phyloP scores from a whole-genome alignment of 1,140 invertebrate genomes.

The Leptopilina clavipes region DNA sequence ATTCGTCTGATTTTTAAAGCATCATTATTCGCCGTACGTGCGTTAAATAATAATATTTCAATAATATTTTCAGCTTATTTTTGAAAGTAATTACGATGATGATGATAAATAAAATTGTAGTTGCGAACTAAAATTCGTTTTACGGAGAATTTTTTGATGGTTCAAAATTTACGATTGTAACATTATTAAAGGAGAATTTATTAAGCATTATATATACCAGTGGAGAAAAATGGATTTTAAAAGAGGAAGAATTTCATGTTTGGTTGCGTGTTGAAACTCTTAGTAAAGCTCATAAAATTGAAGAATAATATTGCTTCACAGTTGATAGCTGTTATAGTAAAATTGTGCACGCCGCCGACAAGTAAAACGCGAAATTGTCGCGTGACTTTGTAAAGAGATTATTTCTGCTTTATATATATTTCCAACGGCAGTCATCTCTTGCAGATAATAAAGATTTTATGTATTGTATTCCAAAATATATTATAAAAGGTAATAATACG shows the following conservation, averaged over 20 bases:
- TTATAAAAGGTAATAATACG: slow-evolving; percentile 4
- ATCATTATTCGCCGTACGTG: too few species aligned
- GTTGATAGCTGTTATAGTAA: slow-evolving; percentile 29
- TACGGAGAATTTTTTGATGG: background rate
- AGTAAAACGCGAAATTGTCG: slow-evolving; percentile 4
- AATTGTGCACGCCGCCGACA: background rate
- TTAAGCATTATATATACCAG: background rate
- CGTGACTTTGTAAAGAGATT: slow-evolving; percentile 11
- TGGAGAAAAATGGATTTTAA: background rate
- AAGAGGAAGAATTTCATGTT: slow-evolving; percentile 7
- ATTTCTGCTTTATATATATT: background rate
- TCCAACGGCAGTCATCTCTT: background rate
- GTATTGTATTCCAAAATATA: background rate
- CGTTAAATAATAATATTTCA: too few species aligned
- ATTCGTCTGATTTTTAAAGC: too few species aligned
- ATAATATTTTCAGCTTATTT: too few species aligned
- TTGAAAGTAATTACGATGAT: too few species aligned
- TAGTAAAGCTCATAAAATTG: slow-evolving; percentile 7
- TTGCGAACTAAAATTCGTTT: too few species aligned
- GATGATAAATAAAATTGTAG: too few species aligned
- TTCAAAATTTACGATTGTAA: background rate
- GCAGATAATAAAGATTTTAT: slow-evolving; percentile 21
- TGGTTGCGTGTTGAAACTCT: slow-evolving; percentile 15
- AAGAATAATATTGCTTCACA: slow-evolving; percentile 9
- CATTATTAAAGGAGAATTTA: background rate